Percentiles rank a stretch among this genome's conserved stretches.
Conservation (phyloP, 2,888 invertebrate genomes). For the Amblyjoppa proteus region DNA sequence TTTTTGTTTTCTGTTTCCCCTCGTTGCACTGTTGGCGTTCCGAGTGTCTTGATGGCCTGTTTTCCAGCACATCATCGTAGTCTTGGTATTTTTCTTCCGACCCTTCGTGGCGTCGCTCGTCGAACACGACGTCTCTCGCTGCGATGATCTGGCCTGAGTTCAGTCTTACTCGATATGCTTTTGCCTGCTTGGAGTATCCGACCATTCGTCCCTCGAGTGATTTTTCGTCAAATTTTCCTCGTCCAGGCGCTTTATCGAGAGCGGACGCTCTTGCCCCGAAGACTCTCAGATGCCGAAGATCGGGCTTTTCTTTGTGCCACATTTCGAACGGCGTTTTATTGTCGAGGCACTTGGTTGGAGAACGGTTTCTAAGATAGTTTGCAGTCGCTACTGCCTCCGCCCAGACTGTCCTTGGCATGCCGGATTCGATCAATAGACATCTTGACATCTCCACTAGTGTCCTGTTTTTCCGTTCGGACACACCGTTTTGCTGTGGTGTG, state of each 20-base stretch:
- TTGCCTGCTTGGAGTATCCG: too few relatives aligned
- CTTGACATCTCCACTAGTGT: conserved; percentile 67
- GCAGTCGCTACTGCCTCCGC: conserved; percentile 37
- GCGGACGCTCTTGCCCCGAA: too few relatives aligned
- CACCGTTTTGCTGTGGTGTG: conserved; percentile 77
- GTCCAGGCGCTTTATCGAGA: too few relatives aligned
- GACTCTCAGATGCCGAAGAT: background rate
- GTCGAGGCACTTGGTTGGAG: background rate
- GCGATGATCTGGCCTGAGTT: too few relatives aligned
- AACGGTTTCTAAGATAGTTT: conserved; percentile 24
- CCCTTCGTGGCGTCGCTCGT: too few relatives aligned
- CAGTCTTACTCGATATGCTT: too few relatives aligned
- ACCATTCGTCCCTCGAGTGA: too few relatives aligned
- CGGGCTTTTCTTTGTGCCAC: conserved; percentile 2
- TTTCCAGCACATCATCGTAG: too few relatives aligned
- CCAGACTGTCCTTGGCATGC: background rate
- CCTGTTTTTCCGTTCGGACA: conserved; percentile 76
- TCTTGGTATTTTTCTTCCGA: too few relatives aligned
- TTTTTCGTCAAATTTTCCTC: too few relatives aligned
- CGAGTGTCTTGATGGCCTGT: too few relatives aligned
- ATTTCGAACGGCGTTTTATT: conserved; percentile 4
- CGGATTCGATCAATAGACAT: background rate
- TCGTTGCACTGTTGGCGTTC: background rate
- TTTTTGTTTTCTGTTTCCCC: background rate
- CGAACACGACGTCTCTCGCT: too few relatives aligned